These are phyloP conservation scores for Lordiphosa collinella DNA, from an alignment of 1,140 invertebrate genomes.

Conservation along the genomic window DNA sequence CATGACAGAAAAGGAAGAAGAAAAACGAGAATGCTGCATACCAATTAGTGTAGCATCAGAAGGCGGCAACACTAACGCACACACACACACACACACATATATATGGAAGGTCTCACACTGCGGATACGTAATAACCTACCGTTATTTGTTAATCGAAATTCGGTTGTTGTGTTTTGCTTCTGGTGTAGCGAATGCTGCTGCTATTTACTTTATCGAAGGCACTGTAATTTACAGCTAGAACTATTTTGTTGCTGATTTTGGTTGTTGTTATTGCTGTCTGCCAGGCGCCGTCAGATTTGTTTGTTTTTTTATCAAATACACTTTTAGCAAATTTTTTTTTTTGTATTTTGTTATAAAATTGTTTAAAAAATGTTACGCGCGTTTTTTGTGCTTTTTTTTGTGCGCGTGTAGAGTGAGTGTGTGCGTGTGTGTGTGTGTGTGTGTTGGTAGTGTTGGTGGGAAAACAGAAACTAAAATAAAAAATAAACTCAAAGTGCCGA, in stretches of 20 bases:
- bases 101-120: neutral
- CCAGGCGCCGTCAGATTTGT: constrained; percentile 17
- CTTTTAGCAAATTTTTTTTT: constrained; percentile 59
- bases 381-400: constrained; percentile 15
- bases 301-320: constrained; percentile 53
- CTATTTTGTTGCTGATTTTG: constrained; percentile 41
- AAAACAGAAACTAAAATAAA: constrained; percentile 60
- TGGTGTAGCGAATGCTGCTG: constrained; percentile 20
- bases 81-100: neutral
- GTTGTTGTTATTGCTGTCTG: constrained; percentile 21
- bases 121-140: constrained; percentile 65
- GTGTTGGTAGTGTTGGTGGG: constrained; percentile 23
- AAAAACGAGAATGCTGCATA: constrained; percentile 46
- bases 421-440: constrained; percentile 14
- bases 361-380: constrained; percentile 39
- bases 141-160: constrained; percentile 41
- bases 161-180: constrained; percentile 9
- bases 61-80: constrained; percentile 27
- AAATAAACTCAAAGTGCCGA: constrained; percentile 58
- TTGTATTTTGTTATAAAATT: constrained; percentile 37
- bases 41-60: constrained; percentile 53
- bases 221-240: constrained; percentile 66
- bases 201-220: constrained; percentile 58
- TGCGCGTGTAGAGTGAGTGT: constrained; percentile 15
- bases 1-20: constrained; percentile 24